phyloP scores from a whole-genome alignment of 2,888 invertebrate genomes.

The Tipula unca region DNA sequence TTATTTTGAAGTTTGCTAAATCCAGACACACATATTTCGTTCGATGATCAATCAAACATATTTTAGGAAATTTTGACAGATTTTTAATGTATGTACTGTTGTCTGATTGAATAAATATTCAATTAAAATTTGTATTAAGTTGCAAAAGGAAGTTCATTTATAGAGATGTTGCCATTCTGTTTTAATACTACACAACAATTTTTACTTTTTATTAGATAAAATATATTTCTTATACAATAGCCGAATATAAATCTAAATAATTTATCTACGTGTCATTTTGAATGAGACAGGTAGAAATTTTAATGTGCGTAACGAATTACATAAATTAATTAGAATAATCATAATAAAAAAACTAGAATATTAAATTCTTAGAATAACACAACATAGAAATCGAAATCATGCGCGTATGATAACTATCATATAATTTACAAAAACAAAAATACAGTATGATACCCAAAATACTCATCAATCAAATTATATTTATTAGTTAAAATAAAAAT shows the following conservation, averaged over 20 bases:
- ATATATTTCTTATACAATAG: neutral
- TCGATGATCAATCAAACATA: neutral
- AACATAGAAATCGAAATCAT: neutral
- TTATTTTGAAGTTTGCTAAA: neutral
- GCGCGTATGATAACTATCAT: neutral
- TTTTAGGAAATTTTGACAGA: neutral
- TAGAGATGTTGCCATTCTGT: neutral
- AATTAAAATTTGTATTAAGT: neutral
- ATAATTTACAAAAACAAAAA: neutral
- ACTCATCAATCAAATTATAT: neutral
- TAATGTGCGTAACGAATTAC: neutral
- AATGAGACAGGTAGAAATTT: neutral
- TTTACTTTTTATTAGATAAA: neutral
- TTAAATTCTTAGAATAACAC: neutral
- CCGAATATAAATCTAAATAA: neutral
- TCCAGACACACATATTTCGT: neutral
- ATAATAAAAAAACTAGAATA: neutral
- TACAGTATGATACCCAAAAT: neutral
- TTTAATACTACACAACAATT: neutral
- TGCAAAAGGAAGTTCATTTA: neutral
- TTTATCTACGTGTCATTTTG: neutral
- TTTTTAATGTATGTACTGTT: neutral
- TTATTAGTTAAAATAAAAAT: neutral
- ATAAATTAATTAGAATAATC: neutral
- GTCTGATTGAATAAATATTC: neutral